These are phyloP conservation scores for Colius striatus DNA, from an alignment of 2,113 vertebrate species.

Conservation along the genomic window DNA sequence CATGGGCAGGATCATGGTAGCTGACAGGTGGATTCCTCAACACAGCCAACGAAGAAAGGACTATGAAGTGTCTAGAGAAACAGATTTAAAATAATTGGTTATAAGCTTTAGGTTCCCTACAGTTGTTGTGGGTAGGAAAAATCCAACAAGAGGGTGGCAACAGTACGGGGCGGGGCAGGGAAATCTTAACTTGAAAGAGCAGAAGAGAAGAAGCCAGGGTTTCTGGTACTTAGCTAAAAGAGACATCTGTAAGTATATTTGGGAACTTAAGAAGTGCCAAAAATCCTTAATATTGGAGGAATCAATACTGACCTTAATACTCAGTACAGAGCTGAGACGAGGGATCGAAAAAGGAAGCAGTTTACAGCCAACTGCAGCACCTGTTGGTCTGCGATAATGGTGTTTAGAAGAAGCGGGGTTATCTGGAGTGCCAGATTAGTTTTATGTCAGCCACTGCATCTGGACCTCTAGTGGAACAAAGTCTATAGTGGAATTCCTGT, in stretches of 20 bases:
- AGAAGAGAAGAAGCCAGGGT: neutral
- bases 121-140: neutral
- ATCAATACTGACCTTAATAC: neutral
- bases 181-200: neutral
- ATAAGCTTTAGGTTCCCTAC: neutral
- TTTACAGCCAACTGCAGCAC: neutral
- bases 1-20: neutral
- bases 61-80: neutral
- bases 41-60: neutral
- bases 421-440: neutral
- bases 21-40: neutral
- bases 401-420: neutral
- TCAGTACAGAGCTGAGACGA: neutral
- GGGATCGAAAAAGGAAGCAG: neutral
- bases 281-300: neutral
- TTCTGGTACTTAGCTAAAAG: neutral
- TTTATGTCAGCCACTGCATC: neutral
- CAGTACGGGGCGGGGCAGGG: too few relatives aligned
- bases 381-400: accelerated
- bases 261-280: neutral
- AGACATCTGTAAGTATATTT: neutral
- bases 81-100: neutral
- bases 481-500: neutral
- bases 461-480: neutral
- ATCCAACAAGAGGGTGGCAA: neutral